Conservation (phyloP, 2,113 vertebrate species). For the Chauna torquata region DNA sequence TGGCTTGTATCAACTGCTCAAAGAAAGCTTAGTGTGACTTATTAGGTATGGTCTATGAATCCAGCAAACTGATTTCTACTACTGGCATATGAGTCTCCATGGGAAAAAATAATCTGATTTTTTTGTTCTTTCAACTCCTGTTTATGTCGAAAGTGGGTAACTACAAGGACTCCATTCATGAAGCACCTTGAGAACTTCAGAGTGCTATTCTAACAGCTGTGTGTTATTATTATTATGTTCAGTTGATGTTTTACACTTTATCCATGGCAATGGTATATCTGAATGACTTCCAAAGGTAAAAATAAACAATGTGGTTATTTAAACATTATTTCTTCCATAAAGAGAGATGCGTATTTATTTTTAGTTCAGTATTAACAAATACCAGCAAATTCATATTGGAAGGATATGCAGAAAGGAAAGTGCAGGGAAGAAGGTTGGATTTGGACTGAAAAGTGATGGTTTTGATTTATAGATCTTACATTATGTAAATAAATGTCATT, state of each 20-base stretch:
- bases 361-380: slow-evolving; percentile 24
- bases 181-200: slow-evolving; percentile 28
- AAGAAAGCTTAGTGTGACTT: neutral
- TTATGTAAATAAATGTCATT: neutral
- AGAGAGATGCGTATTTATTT: slow-evolving; percentile 11
- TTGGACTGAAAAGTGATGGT: neutral
- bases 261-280: slow-evolving; percentile 8
- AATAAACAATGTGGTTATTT: slow-evolving; percentile 44
- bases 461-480: neutral
- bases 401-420: neutral
- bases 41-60: neutral
- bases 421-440: neutral
- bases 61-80: neutral
- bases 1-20: neutral
- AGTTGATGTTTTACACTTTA: slow-evolving; percentile 24
- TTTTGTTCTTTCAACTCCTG: neutral
- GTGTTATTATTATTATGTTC: slow-evolving; percentile 28
- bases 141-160: neutral
- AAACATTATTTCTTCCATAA: slow-evolving; percentile 27
- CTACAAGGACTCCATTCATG: neutral
- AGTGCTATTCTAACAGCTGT: slow-evolving; percentile 15
- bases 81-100: neutral
- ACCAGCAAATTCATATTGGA: slow-evolving; percentile 31
- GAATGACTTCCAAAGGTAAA: slow-evolving; percentile 53
- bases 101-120: neutral